Base-by-base conservation (phyloP, 2,888 invertebrate genomes). In the Torymus tubicola region DNA sequence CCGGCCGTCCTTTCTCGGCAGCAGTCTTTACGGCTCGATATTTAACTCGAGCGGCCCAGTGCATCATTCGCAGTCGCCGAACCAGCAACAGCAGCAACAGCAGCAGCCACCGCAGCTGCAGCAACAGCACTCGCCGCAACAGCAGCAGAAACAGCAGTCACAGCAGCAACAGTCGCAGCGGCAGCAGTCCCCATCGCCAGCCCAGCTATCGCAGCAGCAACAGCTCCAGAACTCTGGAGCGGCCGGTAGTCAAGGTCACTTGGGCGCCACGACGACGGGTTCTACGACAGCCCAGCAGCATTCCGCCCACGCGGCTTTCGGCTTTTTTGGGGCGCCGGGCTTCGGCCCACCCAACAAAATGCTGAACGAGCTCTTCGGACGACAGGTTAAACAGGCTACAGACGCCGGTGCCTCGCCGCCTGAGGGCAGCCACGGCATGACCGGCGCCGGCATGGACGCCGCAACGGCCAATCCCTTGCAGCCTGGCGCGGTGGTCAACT, bases 301-400 rank as follows among this genome's bases (percentile, higher is more conserved):
- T 64, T 53, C n/a, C 92, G 93, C 85, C 92, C 88, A 91, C 93
- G 75, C 94, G 93, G 85, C 89, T 88, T 95, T 95, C 93, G 94
- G 95, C 92, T 94, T 96, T 86, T 96, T 96, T 92, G 95, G 94
- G 90, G 95, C 95, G 90, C 93, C 93, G 93, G 96, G 96, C 92
- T 96, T 95, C 93, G 95, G 95, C 91, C 96, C 96, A 92, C 95
- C 96, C 90, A 81, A 74, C 78, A 97, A 96, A 92, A 96, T 97
- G 96, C 94, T 97, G 89, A 96, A 96, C 94, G 97, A 97, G 93
- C 93, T 97, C 85, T 93, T 96, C 88, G 96, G 96, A 86, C 94
- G 96, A 86, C 95, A 96, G 90, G 95, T 95, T 90, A 95, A 94
- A 91, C 94, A 94, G 91, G 95, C 93, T 85, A 92, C 93, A 87